Base-by-base conservation (phyloP, 2,888 invertebrate species). In the Tetranychus truncatus region DNA sequence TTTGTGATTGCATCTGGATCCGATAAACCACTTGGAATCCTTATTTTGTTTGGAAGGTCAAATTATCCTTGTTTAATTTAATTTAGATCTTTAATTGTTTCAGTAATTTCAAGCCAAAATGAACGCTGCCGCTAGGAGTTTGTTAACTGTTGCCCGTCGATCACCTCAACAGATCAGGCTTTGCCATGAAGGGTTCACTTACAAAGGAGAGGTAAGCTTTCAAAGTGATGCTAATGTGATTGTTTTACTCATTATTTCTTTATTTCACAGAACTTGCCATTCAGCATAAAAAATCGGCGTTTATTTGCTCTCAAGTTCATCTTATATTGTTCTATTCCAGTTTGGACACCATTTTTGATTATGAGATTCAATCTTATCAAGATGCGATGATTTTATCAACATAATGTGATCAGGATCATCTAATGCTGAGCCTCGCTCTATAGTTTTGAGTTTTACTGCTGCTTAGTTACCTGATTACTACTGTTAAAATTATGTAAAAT, bases 321-420 rank as follows among this genome's bases (percentile, higher is more conserved):
- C 34, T 21, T 69, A 21, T 20, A 20, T 21, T 18, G n/a, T 69
- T 20, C 69, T 11, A 11, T 69, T 11, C 21, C 69, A 11, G 20
- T 69, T 24, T 20, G 69, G 20, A 24, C 21, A 69, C 69, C 69
- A 20, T 69, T 20, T 20, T 69, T 69, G 21, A 69, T 69, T 21
- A 69, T 69, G 69, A 20, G 69, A 24, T 69, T 7, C 3, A 69
- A 69, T 69, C 69, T 69, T 18, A 69, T 69, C 34, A 20, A 24
- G 11, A 20, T 69, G 69, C 20, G 69, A 6, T 69, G 20, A 21
- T 69, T 21, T 69, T 11, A 24, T 15, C 55, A 55, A 55, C 55
- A 55, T 55, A 15, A 34, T 55, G 9, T 55, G 55, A 55, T 9
- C 55, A 55, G 15, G 15, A 55, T 55, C 55, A 55, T 55, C 6